Evolutionary conservation across 2,888 invertebrate species (phyloP).

Genomic region (Andrena haemorrhoa): DNA sequence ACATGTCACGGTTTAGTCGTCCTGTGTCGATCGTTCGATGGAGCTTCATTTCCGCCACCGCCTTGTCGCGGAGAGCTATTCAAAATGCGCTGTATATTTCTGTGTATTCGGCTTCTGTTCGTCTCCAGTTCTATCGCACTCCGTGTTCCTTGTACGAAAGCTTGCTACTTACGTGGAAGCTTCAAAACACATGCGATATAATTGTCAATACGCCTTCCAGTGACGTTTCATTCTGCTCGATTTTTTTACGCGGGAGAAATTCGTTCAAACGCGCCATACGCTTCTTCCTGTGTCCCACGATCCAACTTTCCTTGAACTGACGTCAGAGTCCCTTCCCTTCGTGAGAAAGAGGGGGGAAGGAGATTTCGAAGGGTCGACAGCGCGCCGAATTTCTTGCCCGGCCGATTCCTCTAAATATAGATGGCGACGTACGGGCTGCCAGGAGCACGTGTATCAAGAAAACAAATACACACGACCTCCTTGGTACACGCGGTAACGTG

Average conservation of each 20-base stretch:
- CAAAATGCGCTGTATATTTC: too few relatives aligned
- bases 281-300: constrained; percentile 19
- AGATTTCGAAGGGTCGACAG: constrained; percentile 22
- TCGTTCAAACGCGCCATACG: constrained; percentile 8
- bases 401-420: constrained; percentile 53
- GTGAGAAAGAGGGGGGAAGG: background rate
- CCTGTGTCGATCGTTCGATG: background rate
- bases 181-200: background rate
- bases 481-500: constrained; percentile 15
- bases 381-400: constrained; percentile 25
- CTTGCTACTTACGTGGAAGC: background rate
- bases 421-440: constrained; percentile 20
- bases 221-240: background rate
- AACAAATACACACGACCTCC: constrained; percentile 47
- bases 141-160: background rate
- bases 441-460: constrained; percentile 56
- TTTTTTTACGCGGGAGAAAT: background rate
- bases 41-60: background rate
- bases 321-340: constrained; percentile 22
- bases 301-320: constrained; percentile 35
- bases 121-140: too few relatives aligned
- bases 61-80: too few relatives aligned
- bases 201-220: background rate
- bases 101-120: too few relatives aligned
- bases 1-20: constrained; percentile 40